Base-by-base conservation (phyloP, 30 jellyfish, hydroid and myxozoan genomes). In the Aurelia aurita complex sp. Pacific region DNA sequence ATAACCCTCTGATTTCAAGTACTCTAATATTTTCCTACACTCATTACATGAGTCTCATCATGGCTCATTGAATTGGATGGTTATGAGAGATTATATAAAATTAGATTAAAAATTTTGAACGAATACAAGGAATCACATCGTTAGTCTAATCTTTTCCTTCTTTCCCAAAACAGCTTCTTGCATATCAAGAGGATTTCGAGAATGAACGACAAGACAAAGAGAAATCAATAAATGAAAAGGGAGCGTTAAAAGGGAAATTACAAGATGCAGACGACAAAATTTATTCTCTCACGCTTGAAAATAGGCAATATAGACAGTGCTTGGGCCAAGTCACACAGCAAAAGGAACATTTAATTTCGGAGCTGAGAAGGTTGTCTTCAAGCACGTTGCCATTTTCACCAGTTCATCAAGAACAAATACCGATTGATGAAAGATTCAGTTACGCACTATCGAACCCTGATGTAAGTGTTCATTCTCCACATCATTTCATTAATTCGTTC, bases 311-410 rank as follows among this genome's bases (percentile, higher is more conserved):
- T 16, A 76, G 73, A 36, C 85, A 65, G 38, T 74, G 83, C 53
- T 71, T 74, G 1, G 67, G 85, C 61, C 85, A 80, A 38, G 96
- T 86, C 19, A 74, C 68, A 23, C 85, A 68, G 29, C 89, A 86
- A 54, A 86, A 86, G 64, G 96, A 86, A 55, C 88, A 86, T 34
- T 38, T 86, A 16, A 57, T 86, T 5, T 74, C 85, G 32, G 96
- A 86, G 38, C 75, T 86, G 73, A 52, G 96, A 67, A 40, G 96
- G 67, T 61, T 86, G 34, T 86, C 96, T 38, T 66, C 90, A 23
- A 52, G 86, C 73, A 50, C 86, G 9, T 68, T 86, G 62, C 96
- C 96, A 0, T 86, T 86, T 29, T 86, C 96, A 51, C 93, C 93
- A 2, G 93, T 75, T 36, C 81, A 60, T 18, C 89, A 81, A 46